Base-by-base conservation (phyloP, 2,888 invertebrate species). In the Cerastis leucographa region DNA sequence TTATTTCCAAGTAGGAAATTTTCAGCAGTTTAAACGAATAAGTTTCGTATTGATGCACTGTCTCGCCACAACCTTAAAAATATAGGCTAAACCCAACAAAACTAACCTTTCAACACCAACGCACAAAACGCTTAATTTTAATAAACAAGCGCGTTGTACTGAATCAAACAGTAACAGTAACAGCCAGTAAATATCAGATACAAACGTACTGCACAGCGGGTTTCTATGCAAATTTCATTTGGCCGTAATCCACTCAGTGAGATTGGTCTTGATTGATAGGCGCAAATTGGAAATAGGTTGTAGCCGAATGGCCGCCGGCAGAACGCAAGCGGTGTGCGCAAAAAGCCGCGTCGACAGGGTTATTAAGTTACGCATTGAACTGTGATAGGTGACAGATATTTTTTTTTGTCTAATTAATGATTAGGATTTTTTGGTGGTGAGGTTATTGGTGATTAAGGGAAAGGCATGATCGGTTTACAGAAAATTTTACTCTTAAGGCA, bases 211-310 rank as follows among this genome's bases (percentile, higher is more conserved):
- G 87, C 90, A 89, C 88, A 87, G 83, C 92, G 94, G 93, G 94
- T 94, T 96, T 96, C 97, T 97, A 97, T 97, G 97, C 97, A 97
- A 97, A 97, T 97, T 97, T 97, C 97, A 97, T 97, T 97, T 97
- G 96, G 95, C 94, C 94, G 97, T 97, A 97, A 97, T 97, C 97
- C 97, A 97, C 97, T 97, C 97, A 97, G 96, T 94, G 97, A 97
- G 97, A 97, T 97, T 97, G 97, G 97, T 97, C 96, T 96, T 97
- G 97, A 97, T 97, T 97, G 97, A 97, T 97, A 97, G 97, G 97
- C 97, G 97, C 96, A 97, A 97, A 97, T 97, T 97, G 97, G 97
- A 97, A 97, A 97, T 96, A 95, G 96, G 96, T 94, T 92, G 92
- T 91, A 92, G 88, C 88, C 88, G 88, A 83, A 86, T 81, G 87